Evolutionary conservation across 2,113 vertebrate genomes (phyloP).

Genomic region (Takifugu flavidus): DNA sequence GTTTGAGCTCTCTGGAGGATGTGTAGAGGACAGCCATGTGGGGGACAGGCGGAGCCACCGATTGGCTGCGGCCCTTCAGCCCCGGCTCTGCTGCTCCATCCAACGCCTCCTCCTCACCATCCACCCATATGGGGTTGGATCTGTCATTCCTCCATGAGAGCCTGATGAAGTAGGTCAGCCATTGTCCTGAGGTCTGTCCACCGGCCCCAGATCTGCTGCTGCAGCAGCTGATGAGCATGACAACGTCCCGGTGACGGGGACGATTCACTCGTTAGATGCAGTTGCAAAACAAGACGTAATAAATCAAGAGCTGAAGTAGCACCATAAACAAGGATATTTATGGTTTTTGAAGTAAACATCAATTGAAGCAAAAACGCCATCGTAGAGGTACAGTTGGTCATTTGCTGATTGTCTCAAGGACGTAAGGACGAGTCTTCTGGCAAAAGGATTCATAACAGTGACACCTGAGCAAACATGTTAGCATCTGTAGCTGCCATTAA

Average conservation of each 20-base stretch:
- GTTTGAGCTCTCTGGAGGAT: conserved; percentile 62
- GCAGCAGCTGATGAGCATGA: conserved; percentile 27
- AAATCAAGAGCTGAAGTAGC: background rate
- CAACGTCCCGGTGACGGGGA: background rate
- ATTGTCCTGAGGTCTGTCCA: conserved; percentile 65
- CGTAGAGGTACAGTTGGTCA: conserved; percentile 2
- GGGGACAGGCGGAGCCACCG: conserved; percentile 57
- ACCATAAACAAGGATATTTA: too few relatives aligned
- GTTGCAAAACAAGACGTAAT: background rate
- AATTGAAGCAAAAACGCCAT: conserved; percentile 4
- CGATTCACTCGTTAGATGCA: conserved; percentile 58
- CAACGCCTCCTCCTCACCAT: conserved; percentile 28
- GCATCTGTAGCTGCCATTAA: conserved; percentile 45
- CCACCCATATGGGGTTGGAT: conserved; percentile 45
- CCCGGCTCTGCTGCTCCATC: conserved; percentile 34
- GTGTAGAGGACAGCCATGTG: conserved; percentile 54
- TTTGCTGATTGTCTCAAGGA: too few relatives aligned
- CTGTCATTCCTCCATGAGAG: conserved; percentile 58
- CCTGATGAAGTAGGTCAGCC: conserved; percentile 70
- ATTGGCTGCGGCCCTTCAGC: conserved; percentile 47
- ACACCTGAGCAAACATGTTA: conserved; percentile 16
- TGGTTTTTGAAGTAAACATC: too few relatives aligned
- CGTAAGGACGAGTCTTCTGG: conserved; percentile 19
- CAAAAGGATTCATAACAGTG: conserved; percentile 24
- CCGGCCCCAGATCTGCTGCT: conserved; percentile 49